Evolutionary conservation across 1,140 invertebrate species (phyloP).

Genomic region (Euura saliciscinereae): DNA sequence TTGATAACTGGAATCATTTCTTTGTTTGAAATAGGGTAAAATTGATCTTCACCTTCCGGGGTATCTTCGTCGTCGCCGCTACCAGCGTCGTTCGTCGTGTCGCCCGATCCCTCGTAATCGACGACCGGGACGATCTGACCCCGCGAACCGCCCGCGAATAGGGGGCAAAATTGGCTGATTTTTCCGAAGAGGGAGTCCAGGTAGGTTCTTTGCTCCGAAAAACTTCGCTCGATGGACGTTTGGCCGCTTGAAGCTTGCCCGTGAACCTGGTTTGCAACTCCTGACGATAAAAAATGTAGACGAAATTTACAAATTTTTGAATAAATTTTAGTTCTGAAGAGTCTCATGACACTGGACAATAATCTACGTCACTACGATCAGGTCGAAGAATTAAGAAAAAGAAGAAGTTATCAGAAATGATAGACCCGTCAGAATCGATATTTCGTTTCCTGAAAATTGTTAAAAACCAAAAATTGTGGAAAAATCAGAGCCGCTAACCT

Average conservation of each 20-base stretch:
- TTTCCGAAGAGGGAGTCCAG: constrained; percentile 16
- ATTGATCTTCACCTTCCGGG: not conserved
- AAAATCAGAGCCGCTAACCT: not conserved
- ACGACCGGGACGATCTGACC: not conserved
- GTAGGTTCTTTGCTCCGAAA: constrained; percentile 30
- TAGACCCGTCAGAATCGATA: not conserved
- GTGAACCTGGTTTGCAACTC: constrained; percentile 10
- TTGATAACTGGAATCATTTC: not conserved
- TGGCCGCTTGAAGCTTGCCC: constrained; percentile 14
- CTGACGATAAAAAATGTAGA: not conserved
- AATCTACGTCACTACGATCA: too few relatives aligned
- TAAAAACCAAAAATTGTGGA: not conserved
- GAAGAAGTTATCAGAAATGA: too few relatives aligned
- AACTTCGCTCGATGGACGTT: constrained; percentile 25
- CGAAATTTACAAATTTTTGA: not conserved
- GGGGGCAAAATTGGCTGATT: not conserved
- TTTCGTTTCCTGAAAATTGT: constrained; percentile 1
- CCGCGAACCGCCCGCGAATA: not conserved
- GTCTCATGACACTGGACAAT: too few relatives aligned
- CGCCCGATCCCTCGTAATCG: not conserved
- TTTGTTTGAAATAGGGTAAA: too few relatives aligned
- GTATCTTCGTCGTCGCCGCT: constrained; percentile 13
- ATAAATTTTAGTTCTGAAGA: too few relatives aligned
- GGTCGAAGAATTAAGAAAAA: too few relatives aligned
- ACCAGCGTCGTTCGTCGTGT: constrained; percentile 1